Evolutionary conservation across 2,888 invertebrate genomes (phyloP).

Genomic region (Dugesia japonica): DNA sequence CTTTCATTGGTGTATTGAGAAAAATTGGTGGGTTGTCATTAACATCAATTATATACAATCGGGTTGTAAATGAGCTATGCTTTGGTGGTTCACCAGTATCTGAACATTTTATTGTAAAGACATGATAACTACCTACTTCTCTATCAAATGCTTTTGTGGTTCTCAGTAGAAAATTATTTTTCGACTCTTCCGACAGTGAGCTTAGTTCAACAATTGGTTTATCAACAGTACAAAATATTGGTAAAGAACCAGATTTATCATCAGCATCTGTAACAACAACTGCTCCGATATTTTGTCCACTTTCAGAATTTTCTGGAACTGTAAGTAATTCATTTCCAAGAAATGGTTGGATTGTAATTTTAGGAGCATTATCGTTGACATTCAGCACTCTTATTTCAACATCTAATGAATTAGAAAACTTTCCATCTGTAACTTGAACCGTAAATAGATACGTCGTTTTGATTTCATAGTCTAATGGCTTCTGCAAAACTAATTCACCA

Average conservation of each 20-base stretch:
- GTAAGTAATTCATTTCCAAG: not conserved
- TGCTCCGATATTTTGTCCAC: conserved; percentile 27
- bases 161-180: conserved; percentile 25
- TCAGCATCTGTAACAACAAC: conserved; percentile 34
- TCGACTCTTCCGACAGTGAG: conserved; percentile 32
- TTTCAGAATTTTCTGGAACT: conserved; percentile 25
- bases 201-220: conserved; percentile 29
- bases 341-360: conserved; percentile 31
- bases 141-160: conserved; percentile 31
- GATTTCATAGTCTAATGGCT: conserved; percentile 29
- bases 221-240: conserved; percentile 23
- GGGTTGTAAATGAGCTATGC: not conserved
- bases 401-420: not conserved
- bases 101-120: conserved; percentile 23
- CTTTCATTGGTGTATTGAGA: conserved; percentile 25
- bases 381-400: conserved; percentile 27
- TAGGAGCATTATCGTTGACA: conserved; percentile 35
- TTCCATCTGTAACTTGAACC: conserved; percentile 32
- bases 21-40: conserved; percentile 34
- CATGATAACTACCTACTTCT: conserved; percentile 24
- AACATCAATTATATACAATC: conserved; percentile 30
- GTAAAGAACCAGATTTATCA: conserved; percentile 29
- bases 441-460: conserved; percentile 25
- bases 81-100: conserved; percentile 29
- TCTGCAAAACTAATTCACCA: conserved; percentile 25